A percentile compares a stretch with the other conserved stretches of the same genome.
These are phyloP conservation scores for Megalurothrips usitatus DNA, from an alignment of 2,888 invertebrate genomes.

Conservation along the genomic window DNA sequence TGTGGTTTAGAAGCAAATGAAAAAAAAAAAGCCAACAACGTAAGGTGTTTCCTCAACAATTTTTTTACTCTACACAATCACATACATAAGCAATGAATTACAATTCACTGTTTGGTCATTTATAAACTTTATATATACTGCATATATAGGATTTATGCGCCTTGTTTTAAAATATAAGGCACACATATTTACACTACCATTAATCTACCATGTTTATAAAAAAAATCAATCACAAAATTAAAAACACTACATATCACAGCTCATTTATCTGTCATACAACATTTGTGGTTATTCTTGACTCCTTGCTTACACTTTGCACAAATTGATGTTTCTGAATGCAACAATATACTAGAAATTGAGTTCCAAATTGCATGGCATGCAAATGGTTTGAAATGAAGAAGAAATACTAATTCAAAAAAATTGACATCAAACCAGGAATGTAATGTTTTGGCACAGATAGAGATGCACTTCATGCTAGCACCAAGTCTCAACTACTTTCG, in stretches of 20 bases:
- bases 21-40: background rate
- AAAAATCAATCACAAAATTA: conserved; percentile 27
- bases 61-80: conserved; percentile 21
- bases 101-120: conserved; percentile 14
- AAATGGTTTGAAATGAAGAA: background rate
- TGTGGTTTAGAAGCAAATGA: background rate
- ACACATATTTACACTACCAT: conserved; percentile 12
- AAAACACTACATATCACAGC: conserved; percentile 25
- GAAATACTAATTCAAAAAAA: too few species aligned
- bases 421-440: conserved; percentile 18
- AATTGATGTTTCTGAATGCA: background rate
- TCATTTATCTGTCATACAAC: conserved; percentile 23
- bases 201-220: background rate
- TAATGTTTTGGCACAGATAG: background rate
- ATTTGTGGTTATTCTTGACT: conserved; percentile 20
- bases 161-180: conserved; percentile 6
- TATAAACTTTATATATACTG: conserved; percentile 18
- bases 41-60: background rate
- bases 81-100: conserved; percentile 20
- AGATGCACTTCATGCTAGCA: background rate
- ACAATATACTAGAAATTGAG: background rate
- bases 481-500: background rate
- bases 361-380: background rate
- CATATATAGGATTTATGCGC: conserved; percentile 20
- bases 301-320: background rate